Evolutionary conservation across 2,113 vertebrate species (phyloP), one percentile per base, ranked within the genome.

Genomic region (Paracanthobrama guichenoti): DNA sequence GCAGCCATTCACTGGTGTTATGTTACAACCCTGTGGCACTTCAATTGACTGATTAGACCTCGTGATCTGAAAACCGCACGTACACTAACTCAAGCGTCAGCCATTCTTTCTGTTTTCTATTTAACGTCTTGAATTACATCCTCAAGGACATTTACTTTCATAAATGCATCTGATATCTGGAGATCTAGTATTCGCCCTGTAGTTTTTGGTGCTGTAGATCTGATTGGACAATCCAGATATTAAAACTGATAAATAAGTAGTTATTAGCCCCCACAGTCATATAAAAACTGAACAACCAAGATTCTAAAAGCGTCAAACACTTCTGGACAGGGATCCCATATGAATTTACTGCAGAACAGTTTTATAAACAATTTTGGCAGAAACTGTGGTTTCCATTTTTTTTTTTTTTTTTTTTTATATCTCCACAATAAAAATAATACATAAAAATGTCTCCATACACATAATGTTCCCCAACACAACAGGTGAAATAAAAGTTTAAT

Each of bases 401-500:
- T 39, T 31, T 31, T 31, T 31, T 31, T 2, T 2, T 31, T 31
- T 39, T 35, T 4, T 39, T 39, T 6, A 39, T 39, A 39, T 39
- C 6, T 18, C 64, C 6, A 20, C 50, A 20, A 20, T 55, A 55
- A 20, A 2, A 67, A 67, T 9, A 22, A 16, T 28, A 20, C 31
- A 69, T 20, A 22, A 20, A 18, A 55, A 55, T 42, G 67, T 42
- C 35, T 5, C 18, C n/a, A 35, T 16, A 26, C 67, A 73, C 60
- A 83, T 11, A 9, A 11, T 76, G 81, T 86, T 83, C 31, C 85
- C 76, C 79, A 80, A 74, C 67, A 74, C 81, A 75, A 86, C 82
- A 84, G 60, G 60, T 84, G 72, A 60, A 78, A 60, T 57, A 78
- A 78, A 78, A 39, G 50, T 48, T 6, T 66, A 79, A 84, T 69